Base-by-base conservation (phyloP, 2,888 invertebrate species). In the Heliothis peltigera region DNA sequence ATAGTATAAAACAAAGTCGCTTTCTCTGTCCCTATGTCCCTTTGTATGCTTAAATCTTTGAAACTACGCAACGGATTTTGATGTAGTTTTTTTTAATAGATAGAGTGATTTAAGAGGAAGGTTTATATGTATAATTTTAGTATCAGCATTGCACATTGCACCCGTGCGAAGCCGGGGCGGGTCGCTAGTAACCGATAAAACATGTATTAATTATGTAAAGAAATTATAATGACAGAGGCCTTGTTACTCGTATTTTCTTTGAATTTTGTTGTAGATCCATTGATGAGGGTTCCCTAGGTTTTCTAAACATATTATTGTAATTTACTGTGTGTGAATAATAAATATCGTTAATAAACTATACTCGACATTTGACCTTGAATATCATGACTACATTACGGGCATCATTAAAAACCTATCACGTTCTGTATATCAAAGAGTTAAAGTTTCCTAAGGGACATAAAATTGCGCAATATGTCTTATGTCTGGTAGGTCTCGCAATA, bases 371-470 rank as follows among this genome's bases (percentile, higher is more conserved):
- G n/a, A 15, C 39, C 39, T 15, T 39, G 39, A 39, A 39, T 1
- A 39, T n/a, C 39, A 15, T 39, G 39, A 43, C 25, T 49, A 25
- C 46, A 72, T 48, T n/a, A 56, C 74, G 28, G 61, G 28, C 43
- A 56, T 62, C 70, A 70, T 70, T 69, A 56, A 70, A 69, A 56
- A 70, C 75, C 56, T 19, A 17, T 56, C 70, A 70, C 70, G 70
- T 70, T 74, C 52, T n/a, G 43, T 32, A 6, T 22, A 35, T 22
- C n/a, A 35, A n/a, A n/a, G 12, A 57, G 5, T 35, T 35, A 35
- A 35, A 15, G 5, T 6, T 19, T 21, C 19, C 21, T 19, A 12
- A 21, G 10, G n/a, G 39, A n/a, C 28, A 53, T 51, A 39, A 63
- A 63, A 39, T 17, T 39, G 5, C 5, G 39, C 10, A 39, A 39